phyloP scores from a whole-genome alignment of 2,113 vertebrate genomes.

The Helogale parvula region DNA sequence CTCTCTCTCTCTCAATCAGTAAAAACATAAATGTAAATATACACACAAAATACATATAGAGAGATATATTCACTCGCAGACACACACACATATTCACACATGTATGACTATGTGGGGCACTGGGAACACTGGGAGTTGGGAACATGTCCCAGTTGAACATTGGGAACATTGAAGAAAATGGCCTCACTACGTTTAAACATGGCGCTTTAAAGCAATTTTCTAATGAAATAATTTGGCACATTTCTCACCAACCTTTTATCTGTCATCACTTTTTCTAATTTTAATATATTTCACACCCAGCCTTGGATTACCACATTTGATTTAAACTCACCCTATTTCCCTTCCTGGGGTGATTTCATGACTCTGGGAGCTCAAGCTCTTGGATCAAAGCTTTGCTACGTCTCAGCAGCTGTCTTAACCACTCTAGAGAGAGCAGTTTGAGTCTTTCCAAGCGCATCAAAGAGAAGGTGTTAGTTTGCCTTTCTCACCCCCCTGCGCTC shows the following conservation, averaged over 20 bases:
- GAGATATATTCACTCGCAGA: neutral
- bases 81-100: neutral
- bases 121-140: no score
- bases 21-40: neutral
- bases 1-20: neutral
- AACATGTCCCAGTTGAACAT: neutral
- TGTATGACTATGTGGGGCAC: neutral
- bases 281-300: conserved; percentile 52
- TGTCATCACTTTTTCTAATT: conserved; percentile 50
- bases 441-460: conserved; percentile 35
- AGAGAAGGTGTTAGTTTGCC: conserved; percentile 11
- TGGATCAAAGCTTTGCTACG: neutral
- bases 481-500: conserved; percentile 46
- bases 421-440: conserved; percentile 32
- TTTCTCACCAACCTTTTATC: conserved; percentile 55
- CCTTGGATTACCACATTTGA: conserved; percentile 22
- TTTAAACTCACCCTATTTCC: conserved; percentile 15
- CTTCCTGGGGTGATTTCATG: conserved; percentile 28
- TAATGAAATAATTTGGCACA: conserved; percentile 51
- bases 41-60: neutral
- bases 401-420: conserved; percentile 40
- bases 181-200: neutral
- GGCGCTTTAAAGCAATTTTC: conserved; percentile 2
- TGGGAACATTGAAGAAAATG: neutral
- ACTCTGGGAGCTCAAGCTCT: conserved; percentile 13